These are phyloP conservation scores for Macrobrachium nipponense DNA, from an alignment of 1,140 invertebrate genomes.

Conservation along the genomic window DNA sequence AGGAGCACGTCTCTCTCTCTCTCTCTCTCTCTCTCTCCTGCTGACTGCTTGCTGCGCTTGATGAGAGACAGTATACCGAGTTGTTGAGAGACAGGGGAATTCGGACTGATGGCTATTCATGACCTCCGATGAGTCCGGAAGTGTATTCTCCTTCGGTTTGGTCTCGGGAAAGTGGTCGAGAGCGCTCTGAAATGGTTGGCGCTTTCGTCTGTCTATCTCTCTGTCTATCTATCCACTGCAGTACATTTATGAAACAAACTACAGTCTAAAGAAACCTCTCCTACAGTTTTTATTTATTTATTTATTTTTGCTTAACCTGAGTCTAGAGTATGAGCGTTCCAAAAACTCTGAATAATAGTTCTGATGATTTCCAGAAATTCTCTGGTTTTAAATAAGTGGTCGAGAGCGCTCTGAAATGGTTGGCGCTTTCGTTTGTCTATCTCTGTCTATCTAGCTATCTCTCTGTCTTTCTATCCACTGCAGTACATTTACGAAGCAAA, in stretches of 20 bases:
- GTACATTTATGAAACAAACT: too few relatives aligned
- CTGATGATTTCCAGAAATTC: too few relatives aligned
- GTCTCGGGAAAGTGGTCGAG: background rate
- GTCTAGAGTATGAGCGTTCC: too few relatives aligned
- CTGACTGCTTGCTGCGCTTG: background rate
- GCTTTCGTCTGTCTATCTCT: slow-evolving; percentile 20
- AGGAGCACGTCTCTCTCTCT: background rate
- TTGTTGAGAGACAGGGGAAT: slow-evolving; percentile 1
- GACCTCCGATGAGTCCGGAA: background rate
- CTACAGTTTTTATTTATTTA: too few relatives aligned
- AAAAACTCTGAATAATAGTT: too few relatives aligned
- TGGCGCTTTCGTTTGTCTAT: slow-evolving; percentile 1
- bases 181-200: background rate
- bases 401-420: background rate
- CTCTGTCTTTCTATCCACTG: background rate
- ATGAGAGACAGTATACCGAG: background rate
- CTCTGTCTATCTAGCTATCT: too few relatives aligned
- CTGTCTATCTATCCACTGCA: background rate
- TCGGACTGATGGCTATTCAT: background rate
- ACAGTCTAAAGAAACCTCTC: too few relatives aligned
- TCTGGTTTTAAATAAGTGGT: too few relatives aligned
- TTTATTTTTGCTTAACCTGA: too few relatives aligned
- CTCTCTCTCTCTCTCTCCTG: background rate
- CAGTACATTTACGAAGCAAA: too few relatives aligned
- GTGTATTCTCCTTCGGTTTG: background rate